These are phyloP conservation scores for Brassicogethes aeneus DNA, from an alignment of 2,888 invertebrate genomes.

Conservation along the genomic window DNA sequence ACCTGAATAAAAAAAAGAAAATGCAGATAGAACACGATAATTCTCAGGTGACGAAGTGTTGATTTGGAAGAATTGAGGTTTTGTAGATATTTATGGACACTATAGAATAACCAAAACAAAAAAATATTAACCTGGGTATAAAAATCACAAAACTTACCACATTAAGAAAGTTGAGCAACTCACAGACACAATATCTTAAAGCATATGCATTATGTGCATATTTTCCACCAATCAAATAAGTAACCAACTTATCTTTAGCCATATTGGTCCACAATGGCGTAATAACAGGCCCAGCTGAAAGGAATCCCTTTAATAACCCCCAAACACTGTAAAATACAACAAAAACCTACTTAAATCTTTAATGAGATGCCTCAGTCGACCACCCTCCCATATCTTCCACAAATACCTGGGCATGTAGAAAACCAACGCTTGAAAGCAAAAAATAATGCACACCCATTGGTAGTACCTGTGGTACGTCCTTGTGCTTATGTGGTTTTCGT, in stretches of 20 bases:
- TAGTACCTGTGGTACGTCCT: constrained; percentile 63
- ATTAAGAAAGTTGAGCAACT: constrained; percentile 63
- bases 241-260: constrained; percentile 47
- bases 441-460: constrained; percentile 64
- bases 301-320: too few relatives aligned
- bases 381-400: constrained; percentile 66
- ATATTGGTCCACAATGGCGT: constrained; percentile 48
- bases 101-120: not conserved
- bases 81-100: too few relatives aligned
- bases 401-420: constrained; percentile 63
- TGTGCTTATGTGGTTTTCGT: constrained; percentile 40
- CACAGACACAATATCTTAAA: constrained; percentile 58
- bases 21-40: too few relatives aligned
- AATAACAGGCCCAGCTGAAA: constrained; percentile 47
- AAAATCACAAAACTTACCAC: constrained; percentile 47
- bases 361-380: constrained; percentile 50
- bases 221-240: constrained; percentile 49
- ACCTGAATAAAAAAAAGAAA: constrained; percentile 1
- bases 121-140: not conserved
- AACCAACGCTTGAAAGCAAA: constrained; percentile 56
- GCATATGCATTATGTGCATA: constrained; percentile 57
- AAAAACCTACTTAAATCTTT: constrained; percentile 46
- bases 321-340: constrained; percentile 2
- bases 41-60: too few relatives aligned
- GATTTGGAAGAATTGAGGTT: too few relatives aligned